phyloP scores from a whole-genome alignment of 2,797 vertebrate genomes.

The Alca torda region DNA sequence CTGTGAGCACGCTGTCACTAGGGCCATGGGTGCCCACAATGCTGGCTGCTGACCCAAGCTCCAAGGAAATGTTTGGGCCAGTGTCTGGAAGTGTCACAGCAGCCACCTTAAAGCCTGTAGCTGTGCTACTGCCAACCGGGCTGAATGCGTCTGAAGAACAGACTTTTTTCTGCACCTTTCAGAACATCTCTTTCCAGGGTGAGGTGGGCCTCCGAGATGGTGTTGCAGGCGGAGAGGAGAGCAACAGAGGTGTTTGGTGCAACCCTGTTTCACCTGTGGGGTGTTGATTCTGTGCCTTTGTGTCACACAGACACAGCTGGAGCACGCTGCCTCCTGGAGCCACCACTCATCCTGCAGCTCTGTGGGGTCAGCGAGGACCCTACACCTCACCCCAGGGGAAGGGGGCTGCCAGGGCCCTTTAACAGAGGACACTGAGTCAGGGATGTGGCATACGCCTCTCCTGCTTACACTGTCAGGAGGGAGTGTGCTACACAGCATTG shows the following conservation, averaged over 20 bases:
- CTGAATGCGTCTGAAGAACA: not conserved
- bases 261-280: accelerated
- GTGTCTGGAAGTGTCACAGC: not conserved
- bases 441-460: not conserved
- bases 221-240: not conserved
- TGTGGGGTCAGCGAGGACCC: not conserved
- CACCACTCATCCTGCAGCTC: accelerated
- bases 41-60: not conserved
- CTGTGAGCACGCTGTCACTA: not conserved
- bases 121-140: not conserved
- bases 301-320: accelerated
- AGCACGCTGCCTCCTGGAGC: not conserved
- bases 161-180: not conserved
- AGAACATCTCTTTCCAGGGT: not conserved
- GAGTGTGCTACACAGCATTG: not conserved
- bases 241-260: not conserved
- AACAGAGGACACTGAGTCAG: not conserved
- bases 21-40: accelerated
- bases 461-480: not conserved
- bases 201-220: not conserved
- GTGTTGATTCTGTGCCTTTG: not conserved
- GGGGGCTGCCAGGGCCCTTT: not conserved
- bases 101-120: not conserved
- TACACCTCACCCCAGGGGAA: not conserved
- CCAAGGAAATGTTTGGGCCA: not conserved